Evolutionary conservation across 2,113 vertebrate genomes (phyloP).

Genomic region (Ictalurus punctatus): DNA sequence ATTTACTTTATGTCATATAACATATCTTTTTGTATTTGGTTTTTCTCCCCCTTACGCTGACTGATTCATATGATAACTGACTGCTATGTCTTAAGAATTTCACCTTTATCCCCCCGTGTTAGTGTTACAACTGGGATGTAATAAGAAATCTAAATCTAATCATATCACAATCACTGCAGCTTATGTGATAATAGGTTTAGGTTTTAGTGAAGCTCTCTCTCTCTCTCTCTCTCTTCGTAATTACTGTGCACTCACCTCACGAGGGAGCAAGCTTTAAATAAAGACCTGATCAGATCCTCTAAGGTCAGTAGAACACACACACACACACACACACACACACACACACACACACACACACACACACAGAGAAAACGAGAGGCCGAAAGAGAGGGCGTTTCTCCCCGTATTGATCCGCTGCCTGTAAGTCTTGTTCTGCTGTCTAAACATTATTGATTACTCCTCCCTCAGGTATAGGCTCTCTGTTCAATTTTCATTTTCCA

Average conservation of each 20-base stretch:
- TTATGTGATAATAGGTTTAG: slow-evolving; percentile 9
- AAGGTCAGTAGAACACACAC: slow-evolving; percentile 47
- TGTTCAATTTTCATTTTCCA: slow-evolving; percentile 76
- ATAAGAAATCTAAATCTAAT: neutral
- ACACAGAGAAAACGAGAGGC: slow-evolving; percentile 37
- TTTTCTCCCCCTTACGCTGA: neutral
- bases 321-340: slow-evolving; percentile 27
- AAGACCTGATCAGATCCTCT: slow-evolving; percentile 55
- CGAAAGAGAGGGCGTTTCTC: slow-evolving; percentile 43
- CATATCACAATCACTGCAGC: neutral
- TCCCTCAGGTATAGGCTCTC: slow-evolving; percentile 63
- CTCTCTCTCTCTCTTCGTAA: slow-evolving; percentile 15
- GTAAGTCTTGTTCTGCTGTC: slow-evolving; percentile 75
- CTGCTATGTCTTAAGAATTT: neutral
- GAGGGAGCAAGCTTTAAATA: slow-evolving; percentile 51
- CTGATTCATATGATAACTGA: neutral
- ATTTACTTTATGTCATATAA: neutral
- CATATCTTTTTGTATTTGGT: neutral
- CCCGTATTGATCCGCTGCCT: slow-evolving; percentile 75
- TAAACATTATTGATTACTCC: slow-evolving; percentile 78
- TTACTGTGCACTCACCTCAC: slow-evolving; percentile 42
- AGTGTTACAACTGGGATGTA: neutral
- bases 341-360: slow-evolving; percentile 19
- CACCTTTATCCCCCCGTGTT: neutral
- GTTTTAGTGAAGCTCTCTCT: neutral